Conservation (phyloP, 2,113 vertebrate species). For the Lampris megalopsis region DNA sequence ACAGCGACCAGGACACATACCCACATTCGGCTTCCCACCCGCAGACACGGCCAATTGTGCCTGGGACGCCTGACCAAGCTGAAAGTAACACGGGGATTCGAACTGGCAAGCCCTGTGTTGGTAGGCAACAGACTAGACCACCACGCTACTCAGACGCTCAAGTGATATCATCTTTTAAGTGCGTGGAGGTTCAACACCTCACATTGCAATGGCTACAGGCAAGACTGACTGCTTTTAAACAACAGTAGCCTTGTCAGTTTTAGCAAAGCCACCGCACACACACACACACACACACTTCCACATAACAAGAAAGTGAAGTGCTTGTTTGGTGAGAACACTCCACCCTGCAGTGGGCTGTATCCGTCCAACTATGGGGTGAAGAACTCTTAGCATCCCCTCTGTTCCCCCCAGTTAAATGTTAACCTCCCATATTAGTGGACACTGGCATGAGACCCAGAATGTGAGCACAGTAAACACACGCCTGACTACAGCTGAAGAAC, state of each 20-base stretch:
- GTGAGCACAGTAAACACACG: conserved; percentile 52
- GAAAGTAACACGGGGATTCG: too few relatives aligned
- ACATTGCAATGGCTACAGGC: neutral
- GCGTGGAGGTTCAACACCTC: neutral
- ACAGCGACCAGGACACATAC: too few relatives aligned
- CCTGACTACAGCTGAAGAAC: conserved; percentile 11
- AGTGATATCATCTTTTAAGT: neutral
- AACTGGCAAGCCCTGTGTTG: too few relatives aligned
- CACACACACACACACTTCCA: neutral
- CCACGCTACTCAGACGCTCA: too few relatives aligned
- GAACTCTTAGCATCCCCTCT: conserved; percentile 19
- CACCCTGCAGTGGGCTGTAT: neutral
- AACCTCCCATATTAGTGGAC: conserved; percentile 26
- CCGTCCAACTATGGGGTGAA: neutral
- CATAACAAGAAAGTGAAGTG: conserved; percentile 7
- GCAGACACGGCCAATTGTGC: too few relatives aligned
- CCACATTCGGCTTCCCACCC: too few relatives aligned
- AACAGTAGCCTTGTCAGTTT: neutral
- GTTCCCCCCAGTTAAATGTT: conserved; percentile 56
- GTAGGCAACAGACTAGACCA: too few relatives aligned
- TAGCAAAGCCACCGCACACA: neutral
- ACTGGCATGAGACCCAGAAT: conserved; percentile 14
- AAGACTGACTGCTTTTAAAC: neutral
- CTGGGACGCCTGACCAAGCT: too few relatives aligned
- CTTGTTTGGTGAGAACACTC: neutral